Base-by-base conservation (phyloP, 2,888 invertebrate genomes). In the Platycnemis pennipes region DNA sequence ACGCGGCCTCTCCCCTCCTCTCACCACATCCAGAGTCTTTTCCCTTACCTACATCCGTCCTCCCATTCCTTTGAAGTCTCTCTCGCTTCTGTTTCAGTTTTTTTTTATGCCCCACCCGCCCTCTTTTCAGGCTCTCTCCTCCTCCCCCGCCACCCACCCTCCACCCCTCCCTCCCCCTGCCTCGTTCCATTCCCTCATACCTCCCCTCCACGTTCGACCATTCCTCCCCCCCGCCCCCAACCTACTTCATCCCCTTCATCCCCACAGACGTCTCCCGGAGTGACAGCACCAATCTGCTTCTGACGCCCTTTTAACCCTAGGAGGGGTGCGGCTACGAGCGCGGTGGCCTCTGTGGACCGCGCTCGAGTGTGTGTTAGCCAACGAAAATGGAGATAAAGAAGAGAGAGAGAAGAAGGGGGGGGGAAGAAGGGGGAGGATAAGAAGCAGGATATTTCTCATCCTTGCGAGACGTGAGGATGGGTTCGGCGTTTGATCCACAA, bases 231-330 rank as follows among this genome's bases (percentile, higher is more conserved):
- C 45, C 53, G 7, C 49, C 49, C 42, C 44, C 86, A 22, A 8
- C 5, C 44, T 37, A 11, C 44, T 31, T 22, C 46, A 7, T 46
- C 31, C 88, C 31, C 88, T 44, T 49, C 88, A 31, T 31, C 49
- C 46, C 19, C n/a, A 49, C 88, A 31, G n/a, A 49, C 19, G 49
- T 88, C 53, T 31, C 53, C 19, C 53, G 19, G 46, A 26, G 31
- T 88, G 88, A 88, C 88, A 88, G 88, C 49, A 53, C 31, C 88
- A 49, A 53, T 88, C 53, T 49, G 37, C 53, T 88, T 37, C 88
- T 49, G 53, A 88, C 88, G 88, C 53, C 53, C 53, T 88, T 88
- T 49, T 31, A n/a, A 46, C 49, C 37, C 31, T 13, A 86, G 42
- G 44, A 26, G 26, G 22, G 22, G 16, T 37, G 86, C 44, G 42